Evolutionary conservation across 2,113 vertebrate genomes (phyloP).

Genomic region (Tetrao urogallus): DNA sequence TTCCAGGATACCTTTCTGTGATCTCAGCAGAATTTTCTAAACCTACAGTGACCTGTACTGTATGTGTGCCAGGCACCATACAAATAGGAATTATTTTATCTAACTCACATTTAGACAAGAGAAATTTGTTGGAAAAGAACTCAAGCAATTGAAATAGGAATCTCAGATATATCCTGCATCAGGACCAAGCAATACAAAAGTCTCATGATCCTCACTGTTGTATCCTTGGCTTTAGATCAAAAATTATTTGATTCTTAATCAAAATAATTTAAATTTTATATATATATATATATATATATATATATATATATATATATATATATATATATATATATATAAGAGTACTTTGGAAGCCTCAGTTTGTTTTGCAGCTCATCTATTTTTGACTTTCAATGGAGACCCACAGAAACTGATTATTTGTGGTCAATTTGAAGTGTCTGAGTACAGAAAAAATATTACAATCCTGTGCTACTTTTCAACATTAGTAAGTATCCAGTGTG

Average conservation of each 20-base stretch:
- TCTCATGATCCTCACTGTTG: not conserved
- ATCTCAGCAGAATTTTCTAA: not conserved
- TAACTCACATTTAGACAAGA: not conserved
- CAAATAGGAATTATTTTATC: not conserved
- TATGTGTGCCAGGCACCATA: fast-evolving
- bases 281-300: too few species aligned
- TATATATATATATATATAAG: too few species aligned
- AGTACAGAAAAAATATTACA: not conserved
- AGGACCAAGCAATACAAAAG: not conserved
- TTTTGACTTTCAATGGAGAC: not conserved
- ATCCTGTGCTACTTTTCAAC: not conserved
- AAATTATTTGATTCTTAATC: not conserved
- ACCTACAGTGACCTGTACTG: not conserved
- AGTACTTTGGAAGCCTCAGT: not conserved
- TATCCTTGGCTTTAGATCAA: not conserved
- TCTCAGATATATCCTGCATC: not conserved
- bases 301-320: too few species aligned
- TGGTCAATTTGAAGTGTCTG: not conserved
- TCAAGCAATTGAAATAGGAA: not conserved
- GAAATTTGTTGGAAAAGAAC: not conserved
- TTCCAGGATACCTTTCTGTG: not conserved
- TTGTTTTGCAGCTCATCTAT: not conserved
- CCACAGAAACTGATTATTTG: not conserved
- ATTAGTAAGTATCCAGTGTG: not conserved
- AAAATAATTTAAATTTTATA: not conserved